Percentiles rank a stretch among this genome's conserved stretches.
Conservation (phyloP, 2,113 vertebrate species). For the Argyrosomus japonicus region DNA sequence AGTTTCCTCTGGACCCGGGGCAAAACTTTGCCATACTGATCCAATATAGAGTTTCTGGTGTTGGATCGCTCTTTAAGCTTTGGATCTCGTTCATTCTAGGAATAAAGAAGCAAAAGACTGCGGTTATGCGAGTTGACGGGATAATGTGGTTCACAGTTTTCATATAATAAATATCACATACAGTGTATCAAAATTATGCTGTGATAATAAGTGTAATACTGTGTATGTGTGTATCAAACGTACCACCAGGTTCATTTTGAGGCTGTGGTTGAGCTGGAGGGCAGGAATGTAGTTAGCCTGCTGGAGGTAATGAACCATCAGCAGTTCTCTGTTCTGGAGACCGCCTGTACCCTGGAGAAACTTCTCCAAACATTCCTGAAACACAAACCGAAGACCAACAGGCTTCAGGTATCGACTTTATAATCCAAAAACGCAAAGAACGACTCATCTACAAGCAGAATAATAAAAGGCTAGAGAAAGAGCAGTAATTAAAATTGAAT, state of each 20-base stretch:
- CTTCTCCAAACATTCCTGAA: conserved; percentile 91
- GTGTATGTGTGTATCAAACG: conserved; percentile 15
- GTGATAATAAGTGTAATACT: neutral
- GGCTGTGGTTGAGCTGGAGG: conserved; percentile 90
- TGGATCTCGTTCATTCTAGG: conserved; percentile 90
- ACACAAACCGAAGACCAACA: conserved; percentile 11
- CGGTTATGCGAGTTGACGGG: neutral
- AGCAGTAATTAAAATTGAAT: neutral
- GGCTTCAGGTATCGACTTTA: neutral
- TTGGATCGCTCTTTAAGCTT: conserved; percentile 88
- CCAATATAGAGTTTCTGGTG: conserved; percentile 91
- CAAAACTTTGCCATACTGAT: conserved; percentile 91
- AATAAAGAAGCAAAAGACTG: neutral
- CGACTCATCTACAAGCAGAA: neutral
- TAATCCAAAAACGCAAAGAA: neutral
- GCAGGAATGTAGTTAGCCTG: conserved; percentile 93
- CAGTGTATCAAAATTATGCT: no score
- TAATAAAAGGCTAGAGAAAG: neutral
- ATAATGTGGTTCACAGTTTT: neutral
- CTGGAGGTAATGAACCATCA: conserved; percentile 93
- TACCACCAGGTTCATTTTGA: conserved; percentile 89
- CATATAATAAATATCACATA: neutral
- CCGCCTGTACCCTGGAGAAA: conserved; percentile 88
- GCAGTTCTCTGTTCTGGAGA: conserved; percentile 90
- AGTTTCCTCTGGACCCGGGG: conserved; percentile 92